Evolutionary conservation across 2,888 invertebrate genomes (phyloP).

Genomic region (Cenopis cana): DNA sequence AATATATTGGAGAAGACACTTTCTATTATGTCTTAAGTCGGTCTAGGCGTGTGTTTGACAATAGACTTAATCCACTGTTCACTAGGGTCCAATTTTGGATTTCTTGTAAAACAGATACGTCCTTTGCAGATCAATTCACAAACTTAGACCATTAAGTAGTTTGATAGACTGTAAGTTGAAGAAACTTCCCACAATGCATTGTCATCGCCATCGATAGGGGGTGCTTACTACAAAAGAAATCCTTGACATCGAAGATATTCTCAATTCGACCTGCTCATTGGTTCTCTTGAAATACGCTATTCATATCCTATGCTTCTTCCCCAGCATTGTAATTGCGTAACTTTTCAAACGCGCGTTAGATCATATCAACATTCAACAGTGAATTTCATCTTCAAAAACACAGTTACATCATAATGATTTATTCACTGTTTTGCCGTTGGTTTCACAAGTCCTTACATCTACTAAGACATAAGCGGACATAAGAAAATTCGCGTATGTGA

Average conservation of each 20-base stretch:
- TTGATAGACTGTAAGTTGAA: constrained; percentile 6
- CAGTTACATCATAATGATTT: too few species aligned
- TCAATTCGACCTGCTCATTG: not conserved
- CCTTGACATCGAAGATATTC: not conserved
- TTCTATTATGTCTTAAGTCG: not conserved
- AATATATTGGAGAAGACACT: constrained; percentile 1
- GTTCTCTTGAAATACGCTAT: too few species aligned
- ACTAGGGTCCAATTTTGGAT: not conserved
- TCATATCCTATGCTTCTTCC: too few species aligned
- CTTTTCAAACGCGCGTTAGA: too few species aligned
- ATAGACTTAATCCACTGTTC: not conserved
- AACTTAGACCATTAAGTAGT: constrained; percentile 31
- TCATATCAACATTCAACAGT: too few species aligned
- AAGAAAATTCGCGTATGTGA: too few species aligned
- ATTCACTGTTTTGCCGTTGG: too few species aligned
- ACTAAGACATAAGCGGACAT: too few species aligned
- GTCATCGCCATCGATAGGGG: constrained; percentile 13
- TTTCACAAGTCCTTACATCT: too few species aligned
- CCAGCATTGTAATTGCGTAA: too few species aligned
- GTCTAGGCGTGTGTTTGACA: not conserved
- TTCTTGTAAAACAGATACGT: not conserved
- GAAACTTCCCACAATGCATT: constrained; percentile 15
- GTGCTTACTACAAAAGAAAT: constrained; percentile 8
- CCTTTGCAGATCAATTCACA: not conserved
- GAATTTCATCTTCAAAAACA: too few species aligned